Conservation (phyloP, 1,140 invertebrate species). For the Heliconius melpomene region DNA sequence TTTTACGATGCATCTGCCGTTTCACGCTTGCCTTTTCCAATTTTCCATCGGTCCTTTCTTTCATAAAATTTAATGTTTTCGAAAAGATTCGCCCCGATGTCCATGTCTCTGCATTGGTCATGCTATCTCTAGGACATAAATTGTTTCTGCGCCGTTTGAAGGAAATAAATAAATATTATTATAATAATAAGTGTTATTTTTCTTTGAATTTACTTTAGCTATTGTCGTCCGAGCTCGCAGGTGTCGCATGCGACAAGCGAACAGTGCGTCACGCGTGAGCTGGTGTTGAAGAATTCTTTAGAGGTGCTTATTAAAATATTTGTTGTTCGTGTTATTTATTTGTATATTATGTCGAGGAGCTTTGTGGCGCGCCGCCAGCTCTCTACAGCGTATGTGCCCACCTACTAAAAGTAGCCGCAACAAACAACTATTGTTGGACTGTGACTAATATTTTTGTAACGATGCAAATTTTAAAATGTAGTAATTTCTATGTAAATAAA, state of each 20-base stretch:
- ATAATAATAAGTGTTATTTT: conserved; percentile 10
- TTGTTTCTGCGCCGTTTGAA: conserved; percentile 36
- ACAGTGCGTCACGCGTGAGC: conserved; percentile 61
- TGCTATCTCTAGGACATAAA: conserved; percentile 60
- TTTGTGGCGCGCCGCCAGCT: conserved; percentile 64
- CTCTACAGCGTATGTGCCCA: conserved; percentile 53
- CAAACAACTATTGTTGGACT: conserved; percentile 52
- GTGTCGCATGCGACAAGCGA: conserved; percentile 41
- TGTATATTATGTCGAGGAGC: conserved; percentile 62
- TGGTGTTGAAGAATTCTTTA: conserved; percentile 70
- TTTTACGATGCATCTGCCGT: conserved; percentile 72
- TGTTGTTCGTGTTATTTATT: conserved; percentile 79
- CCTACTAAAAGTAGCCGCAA: conserved; percentile 13
- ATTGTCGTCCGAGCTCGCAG: conserved; percentile 10
- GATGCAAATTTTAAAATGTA: conserved; percentile 45
- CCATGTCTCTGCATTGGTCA: conserved; percentile 66
- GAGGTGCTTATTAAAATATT: conserved; percentile 80
- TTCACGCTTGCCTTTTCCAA: conserved; percentile 76
- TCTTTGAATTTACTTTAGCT: neutral
- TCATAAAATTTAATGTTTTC: conserved; percentile 74
- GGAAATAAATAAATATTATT: conserved; percentile 39
- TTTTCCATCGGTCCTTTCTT: conserved; percentile 69
- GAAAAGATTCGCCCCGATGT: conserved; percentile 64
- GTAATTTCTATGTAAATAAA: neutral
- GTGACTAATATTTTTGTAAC: conserved; percentile 68